These are phyloP conservation scores for Karalla daura DNA, from an alignment of 2,797 vertebrate species.

Conservation along the genomic window DNA sequence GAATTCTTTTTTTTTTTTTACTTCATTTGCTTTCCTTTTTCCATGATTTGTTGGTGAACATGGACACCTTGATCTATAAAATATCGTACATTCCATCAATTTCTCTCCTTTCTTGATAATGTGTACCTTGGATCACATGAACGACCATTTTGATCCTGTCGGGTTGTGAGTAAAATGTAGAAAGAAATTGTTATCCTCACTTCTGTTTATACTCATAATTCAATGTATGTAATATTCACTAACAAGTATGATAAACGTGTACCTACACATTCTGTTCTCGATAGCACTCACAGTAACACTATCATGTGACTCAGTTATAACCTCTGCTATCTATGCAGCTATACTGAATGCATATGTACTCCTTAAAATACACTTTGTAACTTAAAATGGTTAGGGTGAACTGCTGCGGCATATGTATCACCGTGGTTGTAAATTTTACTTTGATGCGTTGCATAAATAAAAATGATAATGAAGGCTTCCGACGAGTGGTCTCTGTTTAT, in stretches of 20 bases:
- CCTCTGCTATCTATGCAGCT: conserved; percentile 57
- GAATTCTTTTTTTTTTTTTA: conserved; percentile 10
- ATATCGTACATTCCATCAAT: conserved; percentile 41
- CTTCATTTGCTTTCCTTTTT: conserved; percentile 2
- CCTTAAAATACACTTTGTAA: conserved; percentile 1
- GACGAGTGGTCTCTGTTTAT: background rate
- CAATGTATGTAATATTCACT: conserved; percentile 18
- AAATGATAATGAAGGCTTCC: conserved; percentile 19
- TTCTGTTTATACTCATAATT: conserved; percentile 1
- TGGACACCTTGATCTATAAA: conserved; percentile 15
- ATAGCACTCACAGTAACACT: conserved; percentile 15
- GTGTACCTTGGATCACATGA: conserved; percentile 8
- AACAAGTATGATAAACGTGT: conserved; percentile 29
- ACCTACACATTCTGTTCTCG: conserved; percentile 26
- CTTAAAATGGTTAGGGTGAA: conserved; percentile 10
- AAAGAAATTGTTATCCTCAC: conserved; percentile 14
- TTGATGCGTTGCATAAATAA: conserved; percentile 72
- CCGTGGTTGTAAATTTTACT: conserved; percentile 55
- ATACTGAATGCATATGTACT: conserved; percentile 27
- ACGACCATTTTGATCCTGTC: conserved; percentile 3
- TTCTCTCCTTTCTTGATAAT: conserved; percentile 3
- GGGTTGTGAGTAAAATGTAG: conserved; percentile 15
- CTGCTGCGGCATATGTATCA: conserved; percentile 36
- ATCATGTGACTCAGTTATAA: conserved; percentile 33
- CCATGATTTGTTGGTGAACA: background rate